Evolutionary conservation across 2,888 invertebrate species (phyloP), one percentile per base, ranked within the genome.

Genomic region (Eupithecia subumbrata): DNA sequence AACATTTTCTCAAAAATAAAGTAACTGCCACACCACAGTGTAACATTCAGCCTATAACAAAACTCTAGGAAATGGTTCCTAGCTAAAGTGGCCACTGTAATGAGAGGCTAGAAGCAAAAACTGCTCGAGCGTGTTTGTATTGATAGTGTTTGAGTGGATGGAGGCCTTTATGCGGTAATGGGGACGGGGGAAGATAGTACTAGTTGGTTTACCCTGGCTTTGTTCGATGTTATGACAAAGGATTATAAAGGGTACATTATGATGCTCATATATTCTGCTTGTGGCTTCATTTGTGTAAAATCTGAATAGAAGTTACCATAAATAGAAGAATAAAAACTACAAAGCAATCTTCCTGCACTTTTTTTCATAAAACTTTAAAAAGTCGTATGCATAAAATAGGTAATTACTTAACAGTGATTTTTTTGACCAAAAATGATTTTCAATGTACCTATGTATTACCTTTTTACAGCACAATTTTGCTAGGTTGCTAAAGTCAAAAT

Each of bases 111-210:
- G 71, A 71, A 63, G 75, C 77, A 79, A 81, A 80, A 81, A 79
- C 81, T 71, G 79, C 76, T 77, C 76, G 68, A 77, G 75, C 74
- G 25, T 81, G 83, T 83, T 80, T 83, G 79, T 82, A 84, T 83
- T 82, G 82, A 77, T 77, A 73, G 76, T 78, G 78, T 78, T 74
- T 78, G 71, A 70, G 74, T 60, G 69, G 73, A 75, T 72, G 60
- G 69, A 52, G 43, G 60, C 70, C 71, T 73, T 77, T 76, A 72
- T 72, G 70, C 45, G 72, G 69, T 73, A 73, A 73, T 71, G 69
- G 71, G 43, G 72, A 73, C 73, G 69, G 69, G 76, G 76, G 75
- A 48, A 75, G 77, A 77, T 77, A 75, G 70, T 67, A 73, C 75
- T 77, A 77, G 75, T 75, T 77, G 68, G 73, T 64, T 77, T 73